Evolutionary conservation across 2,888 invertebrate genomes (phyloP), one percentile per base, ranked within the genome.

Genomic region (Hypolimnas misippus): DNA sequence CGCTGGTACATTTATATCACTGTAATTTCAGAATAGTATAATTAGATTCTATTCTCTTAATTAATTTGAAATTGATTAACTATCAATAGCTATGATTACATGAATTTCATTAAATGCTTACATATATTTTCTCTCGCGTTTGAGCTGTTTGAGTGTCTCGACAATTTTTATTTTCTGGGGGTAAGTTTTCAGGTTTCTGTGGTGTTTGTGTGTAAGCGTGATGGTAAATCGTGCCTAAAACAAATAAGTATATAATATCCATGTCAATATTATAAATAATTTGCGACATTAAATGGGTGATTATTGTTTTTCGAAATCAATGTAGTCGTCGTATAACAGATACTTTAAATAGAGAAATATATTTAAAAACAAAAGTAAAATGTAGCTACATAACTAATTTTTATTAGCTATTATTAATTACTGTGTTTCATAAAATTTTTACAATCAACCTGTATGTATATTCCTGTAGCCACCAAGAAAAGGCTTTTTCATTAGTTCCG

Each of bases 141-240:
- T 90, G 85, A 54, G 92, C 93, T 19, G 95, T 96, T 82, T 96
- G 97, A 0, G 95, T 94, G 66, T 95, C 94, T 68, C 95, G 87
- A 67, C 93, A 93, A 58, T 83, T 92, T 75, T 92, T 93, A 69
- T 82, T 82, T 62, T 93, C 89, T 0, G 91, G 85, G 0, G 92
- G 91, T 42, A 93, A 70, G 72, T 92, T 93, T 66, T 89, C 92
- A 2, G 86, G 82, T 55, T 91, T 92, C 42, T 95, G 95, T 0
- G 94, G 94, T 3, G 98, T 98, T 89, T 98, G 98, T 0, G 96
- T 95, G 67, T 93, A 95, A 2, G 97, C 98, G 85, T 98, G 96
- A 73, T 96, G 94, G 79, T 95, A 98, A 73, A 95, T 93, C 7
- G 93, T 83, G 54, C 91, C 93, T 93, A 73, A 63, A 76, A 82